A percentile compares a stretch with the other conserved stretches of the same genome.
phyloP scores from a whole-genome alignment of 2,797 vertebrate genomes.

The Rhadinocentrus ornatus region DNA sequence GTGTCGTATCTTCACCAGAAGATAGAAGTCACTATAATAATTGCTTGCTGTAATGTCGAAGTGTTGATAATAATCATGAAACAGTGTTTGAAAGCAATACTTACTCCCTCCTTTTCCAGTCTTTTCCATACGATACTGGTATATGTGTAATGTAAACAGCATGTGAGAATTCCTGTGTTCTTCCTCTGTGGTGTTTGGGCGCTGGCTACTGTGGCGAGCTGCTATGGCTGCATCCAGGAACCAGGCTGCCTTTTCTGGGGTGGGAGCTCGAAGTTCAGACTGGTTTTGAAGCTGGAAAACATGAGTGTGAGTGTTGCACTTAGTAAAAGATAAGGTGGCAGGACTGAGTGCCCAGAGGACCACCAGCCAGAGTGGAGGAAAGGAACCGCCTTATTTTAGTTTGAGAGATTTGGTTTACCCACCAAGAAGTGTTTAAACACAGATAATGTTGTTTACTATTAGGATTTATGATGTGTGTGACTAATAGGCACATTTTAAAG shows the following conservation, averaged over 20 bases:
- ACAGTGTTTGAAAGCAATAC: slow-evolving; percentile 56
- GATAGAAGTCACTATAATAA: background rate
- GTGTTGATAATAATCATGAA: slow-evolving; percentile 2
- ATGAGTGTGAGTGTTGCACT: slow-evolving; percentile 13
- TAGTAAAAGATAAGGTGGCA: slow-evolving; percentile 10
- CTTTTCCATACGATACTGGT: slow-evolving; percentile 99
- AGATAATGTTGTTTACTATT: slow-evolving; percentile 14
- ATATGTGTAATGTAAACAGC: slow-evolving; percentile 98
- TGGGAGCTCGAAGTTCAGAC: slow-evolving; percentile 94
- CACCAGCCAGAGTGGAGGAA: slow-evolving; percentile 10
- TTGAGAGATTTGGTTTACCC: background rate
- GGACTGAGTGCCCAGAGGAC: slow-evolving; percentile 16
- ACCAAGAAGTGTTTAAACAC: slow-evolving; percentile 25
- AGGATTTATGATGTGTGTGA: background rate
- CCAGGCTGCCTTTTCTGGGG: slow-evolving; percentile 95
- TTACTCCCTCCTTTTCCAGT: slow-evolving; percentile 97
- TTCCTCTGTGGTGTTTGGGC: slow-evolving; percentile 87
- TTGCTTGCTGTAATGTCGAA: background rate
- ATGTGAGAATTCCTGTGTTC: slow-evolving; percentile 97
- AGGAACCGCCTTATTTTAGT: slow-evolving; percentile 3
- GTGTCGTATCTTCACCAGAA: background rate
- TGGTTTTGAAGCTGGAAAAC: slow-evolving; percentile 93
- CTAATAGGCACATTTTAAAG: slow-evolving; percentile 39
- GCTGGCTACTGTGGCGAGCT: slow-evolving; percentile 87
- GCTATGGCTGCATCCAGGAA: slow-evolving; percentile 96